phyloP scores from a whole-genome alignment of 2,113 vertebrate species.

The Orientallactaga bullata region DNA sequence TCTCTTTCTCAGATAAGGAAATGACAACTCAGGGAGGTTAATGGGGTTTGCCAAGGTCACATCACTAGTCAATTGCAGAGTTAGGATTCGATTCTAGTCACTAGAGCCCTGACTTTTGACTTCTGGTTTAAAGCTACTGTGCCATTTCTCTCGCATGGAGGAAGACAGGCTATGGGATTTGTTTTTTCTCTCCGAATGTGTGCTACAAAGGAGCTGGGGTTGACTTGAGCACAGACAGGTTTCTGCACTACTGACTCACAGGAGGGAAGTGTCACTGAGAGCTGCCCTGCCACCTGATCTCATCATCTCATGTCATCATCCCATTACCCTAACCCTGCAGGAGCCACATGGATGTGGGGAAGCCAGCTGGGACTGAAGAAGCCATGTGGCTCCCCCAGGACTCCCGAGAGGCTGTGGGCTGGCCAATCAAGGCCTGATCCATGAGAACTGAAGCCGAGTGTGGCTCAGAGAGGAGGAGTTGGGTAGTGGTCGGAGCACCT shows the following conservation, averaged over 20 bases:
- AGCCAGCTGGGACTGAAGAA: neutral
- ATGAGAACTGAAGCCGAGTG: neutral
- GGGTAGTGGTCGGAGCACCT: neutral
- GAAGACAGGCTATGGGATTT: neutral
- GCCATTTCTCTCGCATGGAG: neutral
- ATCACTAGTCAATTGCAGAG: neutral
- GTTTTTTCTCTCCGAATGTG: neutral
- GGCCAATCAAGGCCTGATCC: neutral
- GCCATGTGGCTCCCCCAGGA: neutral
- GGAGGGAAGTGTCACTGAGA: neutral
- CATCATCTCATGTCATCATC: neutral
- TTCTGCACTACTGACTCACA: neutral
- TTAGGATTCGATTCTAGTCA: neutral
- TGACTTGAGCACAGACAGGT: neutral
- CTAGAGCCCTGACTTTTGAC: neutral
- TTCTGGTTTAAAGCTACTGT: neutral
- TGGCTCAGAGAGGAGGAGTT: neutral
- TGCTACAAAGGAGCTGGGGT: neutral
- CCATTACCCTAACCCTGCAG: neutral
- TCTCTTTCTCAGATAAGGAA: neutral
- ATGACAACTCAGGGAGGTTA: neutral
- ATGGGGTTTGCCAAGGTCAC: neutral
- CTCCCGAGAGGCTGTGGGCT: neutral
- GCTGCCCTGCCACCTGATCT: neutral
- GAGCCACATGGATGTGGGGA: neutral